Percentiles rank a stretch among this genome's conserved stretches.
phyloP scores from a whole-genome alignment of 1,140 invertebrate genomes.

The Leptopilina clavipes region DNA sequence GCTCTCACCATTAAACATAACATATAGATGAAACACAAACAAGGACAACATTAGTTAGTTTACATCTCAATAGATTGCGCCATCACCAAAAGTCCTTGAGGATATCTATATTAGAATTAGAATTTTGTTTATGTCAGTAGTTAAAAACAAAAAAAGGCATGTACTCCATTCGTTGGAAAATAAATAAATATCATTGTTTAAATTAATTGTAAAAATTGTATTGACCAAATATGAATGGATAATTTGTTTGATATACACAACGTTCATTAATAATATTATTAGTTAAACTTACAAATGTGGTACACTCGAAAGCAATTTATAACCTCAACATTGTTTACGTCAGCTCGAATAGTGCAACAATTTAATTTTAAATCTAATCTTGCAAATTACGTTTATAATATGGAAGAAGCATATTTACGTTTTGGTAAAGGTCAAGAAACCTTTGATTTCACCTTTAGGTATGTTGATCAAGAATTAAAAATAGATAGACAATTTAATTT shows the following conservation, averaged over 20 bases:
- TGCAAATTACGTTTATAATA: slow-evolving; percentile 58
- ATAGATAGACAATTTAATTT: slow-evolving; percentile 82
- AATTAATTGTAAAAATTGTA: no score
- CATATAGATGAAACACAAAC: no score
- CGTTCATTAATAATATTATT: background rate
- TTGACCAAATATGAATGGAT: no score
- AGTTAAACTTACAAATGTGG: background rate
- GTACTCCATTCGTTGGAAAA: no score
- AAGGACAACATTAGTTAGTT: no score
- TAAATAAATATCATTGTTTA: no score
- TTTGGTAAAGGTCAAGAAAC: slow-evolving; percentile 66
- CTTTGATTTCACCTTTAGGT: slow-evolving; percentile 75
- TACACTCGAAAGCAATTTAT: slow-evolving; percentile 7
- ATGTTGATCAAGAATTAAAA: slow-evolving; percentile 67
- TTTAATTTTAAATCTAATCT: slow-evolving; percentile 3
- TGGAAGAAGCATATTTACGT: slow-evolving; percentile 76
- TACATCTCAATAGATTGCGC: no score
- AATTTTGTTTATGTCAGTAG: no score
- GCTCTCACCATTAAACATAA: background rate
- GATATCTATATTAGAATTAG: no score
- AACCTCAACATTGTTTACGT: slow-evolving; percentile 22
- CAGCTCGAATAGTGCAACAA: background rate
- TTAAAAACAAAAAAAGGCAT: no score
- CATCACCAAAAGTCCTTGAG: no score
- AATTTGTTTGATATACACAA: no score